phyloP scores from a whole-genome alignment of 2,888 invertebrate species.

The Celastrina argiolus region DNA sequence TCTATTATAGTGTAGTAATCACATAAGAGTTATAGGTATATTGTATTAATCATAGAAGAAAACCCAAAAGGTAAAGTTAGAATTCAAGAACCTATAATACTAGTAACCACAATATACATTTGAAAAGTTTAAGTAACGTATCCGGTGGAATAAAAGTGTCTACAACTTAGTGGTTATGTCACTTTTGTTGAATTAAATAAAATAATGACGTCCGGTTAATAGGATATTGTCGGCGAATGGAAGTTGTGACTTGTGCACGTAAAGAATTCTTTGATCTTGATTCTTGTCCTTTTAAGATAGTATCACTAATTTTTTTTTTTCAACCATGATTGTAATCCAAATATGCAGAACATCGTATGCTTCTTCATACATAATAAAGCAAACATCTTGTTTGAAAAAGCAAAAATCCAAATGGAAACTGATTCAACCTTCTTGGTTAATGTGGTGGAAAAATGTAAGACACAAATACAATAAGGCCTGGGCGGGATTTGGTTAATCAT shows the following conservation, averaged over 20 bases:
- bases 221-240: conserved; percentile 2
- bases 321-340: no score
- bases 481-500: neutral
- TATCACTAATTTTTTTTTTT: no score
- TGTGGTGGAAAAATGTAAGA: neutral
- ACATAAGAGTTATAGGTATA: no score
- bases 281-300: no score
- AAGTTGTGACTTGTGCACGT: neutral
- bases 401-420: neutral
- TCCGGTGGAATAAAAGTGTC: neutral
- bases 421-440: neutral
- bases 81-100: no score
- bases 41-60: no score
- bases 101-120: neutral
- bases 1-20: no score
- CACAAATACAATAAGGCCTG: neutral
- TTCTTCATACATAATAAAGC: neutral
- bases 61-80: no score
- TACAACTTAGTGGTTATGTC: neutral
- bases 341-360: no score
- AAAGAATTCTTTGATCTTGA: neutral
- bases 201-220: neutral
- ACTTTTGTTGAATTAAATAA: conserved; percentile 1
- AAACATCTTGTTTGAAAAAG: neutral
- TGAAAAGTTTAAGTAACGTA: neutral